Percentiles rank a stretch among this genome's conserved stretches.
These are phyloP conservation scores for Alloscopus bannaensis DNA, from an alignment of 2,888 invertebrate genomes.

Conservation along the genomic window DNA sequence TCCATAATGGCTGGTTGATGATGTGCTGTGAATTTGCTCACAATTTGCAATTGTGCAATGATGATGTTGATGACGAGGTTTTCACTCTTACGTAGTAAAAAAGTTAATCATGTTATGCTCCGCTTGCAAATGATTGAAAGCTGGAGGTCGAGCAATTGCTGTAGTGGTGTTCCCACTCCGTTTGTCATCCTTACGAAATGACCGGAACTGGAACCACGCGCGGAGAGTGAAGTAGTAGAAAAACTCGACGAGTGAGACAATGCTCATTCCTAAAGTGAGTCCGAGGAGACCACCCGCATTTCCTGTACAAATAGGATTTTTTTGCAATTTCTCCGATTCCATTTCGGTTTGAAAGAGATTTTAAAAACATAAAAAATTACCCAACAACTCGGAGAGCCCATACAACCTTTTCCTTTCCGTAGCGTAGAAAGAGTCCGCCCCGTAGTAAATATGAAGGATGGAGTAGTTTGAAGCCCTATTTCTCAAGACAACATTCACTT, in stretches of 20 bases:
- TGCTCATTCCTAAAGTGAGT: slow-evolving; percentile 40
- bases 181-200: too few relatives aligned
- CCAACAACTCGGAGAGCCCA: slow-evolving; percentile 13
- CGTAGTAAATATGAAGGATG: slow-evolving; percentile 50
- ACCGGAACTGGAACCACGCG: slow-evolving; percentile 19
- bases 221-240: slow-evolving; percentile 43
- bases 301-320: slow-evolving; percentile 16
- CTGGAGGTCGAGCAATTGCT: too few relatives aligned
- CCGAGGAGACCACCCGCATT: slow-evolving; percentile 48
- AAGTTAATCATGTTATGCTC: too few relatives aligned
- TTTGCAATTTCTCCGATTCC: background rate
- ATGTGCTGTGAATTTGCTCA: too few relatives aligned
- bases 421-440: slow-evolving; percentile 27
- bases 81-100: too few relatives aligned
- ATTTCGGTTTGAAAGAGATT: background rate
- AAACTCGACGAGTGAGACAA: slow-evolving; percentile 26
- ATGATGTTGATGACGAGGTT: too few relatives aligned
- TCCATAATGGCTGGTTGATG: too few relatives aligned
- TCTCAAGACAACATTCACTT: background rate
- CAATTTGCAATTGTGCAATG: too few relatives aligned
- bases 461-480: slow-evolving; percentile 39
- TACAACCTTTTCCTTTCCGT: slow-evolving; percentile 33
- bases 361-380: slow-evolving; percentile 6
- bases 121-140: too few relatives aligned
- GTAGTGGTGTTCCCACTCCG: too few relatives aligned